Evolutionary conservation across 2,797 vertebrate genomes (phyloP).

Genomic region (Enteromius unitaeniatus): DNA sequence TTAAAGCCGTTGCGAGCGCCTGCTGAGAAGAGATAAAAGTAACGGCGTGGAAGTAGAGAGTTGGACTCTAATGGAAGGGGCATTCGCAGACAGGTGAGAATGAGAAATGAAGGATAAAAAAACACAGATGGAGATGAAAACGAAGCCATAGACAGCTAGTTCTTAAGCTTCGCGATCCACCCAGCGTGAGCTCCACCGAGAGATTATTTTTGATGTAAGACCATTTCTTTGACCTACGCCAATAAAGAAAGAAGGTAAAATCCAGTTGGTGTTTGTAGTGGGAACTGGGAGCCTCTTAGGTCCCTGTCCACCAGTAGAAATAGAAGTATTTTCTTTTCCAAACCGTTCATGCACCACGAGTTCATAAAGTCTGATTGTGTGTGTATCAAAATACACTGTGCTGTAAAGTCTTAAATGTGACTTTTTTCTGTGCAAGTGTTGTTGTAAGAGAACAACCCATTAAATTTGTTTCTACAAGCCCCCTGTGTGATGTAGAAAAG

Average conservation of each 20-base stretch:
- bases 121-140: constrained; percentile 45
- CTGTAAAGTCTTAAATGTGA: not conserved
- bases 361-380: no score
- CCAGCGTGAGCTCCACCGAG: constrained; percentile 38
- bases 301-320: constrained; percentile 39
- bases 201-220: not conserved
- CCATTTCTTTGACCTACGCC: constrained; percentile 22
- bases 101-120: constrained; percentile 26
- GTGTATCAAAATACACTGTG: not conserved
- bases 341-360: not conserved
- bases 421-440: no score
- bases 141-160: constrained; percentile 14
- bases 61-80: constrained; percentile 48
- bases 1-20: constrained; percentile 51
- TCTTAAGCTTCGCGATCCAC: constrained; percentile 28
- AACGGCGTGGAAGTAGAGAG: constrained; percentile 34
- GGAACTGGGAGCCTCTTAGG: constrained; percentile 12
- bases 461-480: no score
- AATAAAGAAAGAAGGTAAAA: not conserved
- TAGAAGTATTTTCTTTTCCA: not conserved
- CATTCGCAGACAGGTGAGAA: constrained; percentile 51
- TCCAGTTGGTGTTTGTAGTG: constrained; percentile 4
- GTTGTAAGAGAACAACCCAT: no score
- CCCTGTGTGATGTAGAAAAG: no score
- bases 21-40: constrained; percentile 61